Evolutionary conservation across 2,888 invertebrate species (phyloP), one percentile per base, ranked within the genome.

Genomic region (Rutpela maculata): DNA sequence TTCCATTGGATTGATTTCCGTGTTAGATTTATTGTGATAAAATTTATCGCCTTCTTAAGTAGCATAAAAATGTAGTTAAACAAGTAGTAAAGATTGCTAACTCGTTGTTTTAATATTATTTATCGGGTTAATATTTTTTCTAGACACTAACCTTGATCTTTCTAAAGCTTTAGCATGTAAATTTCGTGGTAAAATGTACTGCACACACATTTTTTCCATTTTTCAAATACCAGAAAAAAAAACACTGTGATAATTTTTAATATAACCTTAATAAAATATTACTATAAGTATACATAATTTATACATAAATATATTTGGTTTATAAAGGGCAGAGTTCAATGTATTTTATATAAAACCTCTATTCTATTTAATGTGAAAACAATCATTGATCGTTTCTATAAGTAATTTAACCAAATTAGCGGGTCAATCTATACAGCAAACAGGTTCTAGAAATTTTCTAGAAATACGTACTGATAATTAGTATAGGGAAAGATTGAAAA

Each of bases 1-100:
- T 69, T 69, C 35, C 57, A 31, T 35, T 31, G 35, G 18, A 17
- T 35, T 35, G 38, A 69, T 67, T 26, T 68, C 22, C 68, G 31
- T 62, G 26, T 22, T 26, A 62, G 50, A 50, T 50, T n/a, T n/a
- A 35, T 31, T n/a, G 22, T 35, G 31, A 62, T 62, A 62, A 31
- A 31, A n/a, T 31, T 62, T 31, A 62, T n/a, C n/a, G 31, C 11
- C 26, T 62, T 62, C 31, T 10, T 31, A 62, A 62, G 31, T 26
- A 10, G 26, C 35, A n/a, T 62, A 62, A 31, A 12, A n/a, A 62
- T 19, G 22, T 62, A 62, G 17, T 31, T n/a, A 62, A 62, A 62
- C 62, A 62, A 26, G 62, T 15, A 62, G 35, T 62, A 31, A 17
- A 62, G 62, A 62, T 62, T 15, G 7, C 26, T 62, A 62, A 22